Evolutionary conservation across 2,113 vertebrate species (phyloP).

Genomic region (Silurus meridionalis): DNA sequence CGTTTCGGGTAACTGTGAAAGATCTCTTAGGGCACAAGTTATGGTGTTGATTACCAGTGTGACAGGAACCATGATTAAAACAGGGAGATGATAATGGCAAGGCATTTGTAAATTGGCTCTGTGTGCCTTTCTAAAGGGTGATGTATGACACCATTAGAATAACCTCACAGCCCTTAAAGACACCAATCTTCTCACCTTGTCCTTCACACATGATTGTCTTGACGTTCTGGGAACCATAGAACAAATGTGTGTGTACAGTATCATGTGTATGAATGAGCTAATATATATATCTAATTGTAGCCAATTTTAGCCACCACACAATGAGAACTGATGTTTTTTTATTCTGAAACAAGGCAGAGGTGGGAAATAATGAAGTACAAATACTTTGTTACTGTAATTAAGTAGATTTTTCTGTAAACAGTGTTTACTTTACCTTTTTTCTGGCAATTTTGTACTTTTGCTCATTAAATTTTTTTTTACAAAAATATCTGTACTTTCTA

Average conservation of each 20-base stretch:
- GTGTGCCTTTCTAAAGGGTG: slow-evolving; percentile 76
- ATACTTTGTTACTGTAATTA: no score
- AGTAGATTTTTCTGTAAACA: no score
- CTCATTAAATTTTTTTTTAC: no score
- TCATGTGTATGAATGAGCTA: slow-evolving; percentile 28
- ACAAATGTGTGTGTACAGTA: slow-evolving; percentile 43
- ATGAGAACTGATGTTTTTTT: no score
- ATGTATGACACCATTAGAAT: slow-evolving; percentile 79
- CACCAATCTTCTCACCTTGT: slow-evolving; percentile 76
- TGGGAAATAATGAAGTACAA: no score
- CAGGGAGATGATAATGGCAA: slow-evolving; percentile 76
- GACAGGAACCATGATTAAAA: slow-evolving; percentile 80
- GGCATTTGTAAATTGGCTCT: slow-evolving; percentile 77
- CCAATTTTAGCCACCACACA: no score
- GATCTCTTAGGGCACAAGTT: slow-evolving; percentile 69
- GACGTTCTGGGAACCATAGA: slow-evolving; percentile 49
- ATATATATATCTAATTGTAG: background rate
- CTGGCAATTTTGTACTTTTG: no score
- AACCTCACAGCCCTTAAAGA: slow-evolving; percentile 77
- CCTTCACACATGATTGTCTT: slow-evolving; percentile 72
- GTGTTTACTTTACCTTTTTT: no score
- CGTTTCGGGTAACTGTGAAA: slow-evolving; percentile 57
- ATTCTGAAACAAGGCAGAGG: no score
- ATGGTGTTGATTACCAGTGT: slow-evolving; percentile 76
- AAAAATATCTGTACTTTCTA: no score